Percentiles rank a stretch among this genome's conserved stretches.
Evolutionary conservation across 1,140 invertebrate genomes (phyloP).

Genomic region (Atopsyche davidsoni): DNA sequence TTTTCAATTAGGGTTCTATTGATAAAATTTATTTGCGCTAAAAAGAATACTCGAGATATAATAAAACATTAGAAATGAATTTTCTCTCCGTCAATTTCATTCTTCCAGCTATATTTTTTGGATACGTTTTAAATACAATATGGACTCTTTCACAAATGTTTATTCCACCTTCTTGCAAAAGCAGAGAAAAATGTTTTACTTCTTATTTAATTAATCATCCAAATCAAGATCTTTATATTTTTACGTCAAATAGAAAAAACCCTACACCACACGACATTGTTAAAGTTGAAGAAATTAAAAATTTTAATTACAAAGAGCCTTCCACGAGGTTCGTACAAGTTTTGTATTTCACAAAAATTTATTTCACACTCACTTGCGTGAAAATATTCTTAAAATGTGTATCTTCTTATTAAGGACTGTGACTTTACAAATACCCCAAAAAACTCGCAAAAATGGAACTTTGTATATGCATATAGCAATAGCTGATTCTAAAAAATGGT

Average conservation of each 20-base stretch:
- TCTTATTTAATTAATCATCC: slow-evolving; percentile 52
- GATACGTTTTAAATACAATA: slow-evolving; percentile 66
- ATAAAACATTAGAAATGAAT: slow-evolving; percentile 44
- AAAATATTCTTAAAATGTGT: too few relatives aligned
- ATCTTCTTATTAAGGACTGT: slow-evolving; percentile 47
- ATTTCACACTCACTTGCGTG: too few relatives aligned
- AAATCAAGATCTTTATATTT: slow-evolving; percentile 53
- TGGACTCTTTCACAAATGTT: slow-evolving; percentile 68
- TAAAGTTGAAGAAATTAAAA: slow-evolving; percentile 36
- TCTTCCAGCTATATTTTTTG: slow-evolving; percentile 57
- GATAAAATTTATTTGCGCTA: too few relatives aligned
- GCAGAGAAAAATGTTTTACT: slow-evolving; percentile 52
- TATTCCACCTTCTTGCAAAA: slow-evolving; percentile 59
- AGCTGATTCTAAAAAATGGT: slow-evolving; percentile 43
- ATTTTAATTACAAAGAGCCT: slow-evolving; percentile 51
- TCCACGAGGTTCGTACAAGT: slow-evolving; percentile 36
- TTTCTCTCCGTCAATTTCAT: slow-evolving; percentile 50
- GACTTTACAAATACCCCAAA: slow-evolving; percentile 58
- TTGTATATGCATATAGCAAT: slow-evolving; percentile 63
- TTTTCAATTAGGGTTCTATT: too few relatives aligned
- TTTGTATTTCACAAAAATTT: neutral
- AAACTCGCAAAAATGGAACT: slow-evolving; percentile 71
- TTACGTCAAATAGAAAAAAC: slow-evolving; percentile 48
- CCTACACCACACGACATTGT: slow-evolving; percentile 40
- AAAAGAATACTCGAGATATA: slow-evolving; percentile 31